Evolutionary conservation across 2,888 invertebrate genomes (phyloP).

Genomic region (Polyommatus iphigenia): DNA sequence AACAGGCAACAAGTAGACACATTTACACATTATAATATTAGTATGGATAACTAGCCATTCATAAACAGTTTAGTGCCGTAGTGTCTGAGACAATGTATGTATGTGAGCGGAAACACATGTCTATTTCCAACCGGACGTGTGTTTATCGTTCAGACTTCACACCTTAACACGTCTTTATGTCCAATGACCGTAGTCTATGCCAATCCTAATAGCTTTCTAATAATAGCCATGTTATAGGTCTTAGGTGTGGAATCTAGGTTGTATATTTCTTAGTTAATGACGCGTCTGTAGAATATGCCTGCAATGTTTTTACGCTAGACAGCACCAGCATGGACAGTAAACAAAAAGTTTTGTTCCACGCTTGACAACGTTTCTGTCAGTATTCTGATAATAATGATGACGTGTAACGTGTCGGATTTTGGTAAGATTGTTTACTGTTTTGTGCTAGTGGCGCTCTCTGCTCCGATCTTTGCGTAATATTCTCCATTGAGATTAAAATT

Average conservation of each 20-base stretch:
- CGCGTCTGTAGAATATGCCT: background rate
- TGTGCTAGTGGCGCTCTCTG: no score
- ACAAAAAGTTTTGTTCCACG: no score
- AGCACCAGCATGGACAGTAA: no score
- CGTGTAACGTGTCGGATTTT: no score
- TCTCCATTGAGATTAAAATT: no score
- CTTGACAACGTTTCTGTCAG: no score
- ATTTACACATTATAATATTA: background rate
- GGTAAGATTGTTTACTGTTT: no score
- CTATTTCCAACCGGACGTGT: constrained; percentile 76
- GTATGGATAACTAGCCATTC: background rate
- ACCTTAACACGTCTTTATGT: constrained; percentile 50
- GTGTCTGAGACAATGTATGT: constrained; percentile 40
- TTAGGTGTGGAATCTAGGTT: background rate
- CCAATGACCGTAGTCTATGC: constrained; percentile 55
- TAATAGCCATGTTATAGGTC: background rate
- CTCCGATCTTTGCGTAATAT: no score
- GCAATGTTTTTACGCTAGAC: no score
- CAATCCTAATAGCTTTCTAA: constrained; percentile 2
- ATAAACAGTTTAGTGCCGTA: constrained; percentile 9
- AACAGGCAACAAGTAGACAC: background rate
- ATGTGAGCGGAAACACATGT: constrained; percentile 64
- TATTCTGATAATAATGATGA: no score
- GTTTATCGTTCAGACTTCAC: constrained; percentile 70
- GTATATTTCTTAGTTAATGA: background rate